Percentiles rank a stretch among this genome's conserved stretches.
Conservation (phyloP, 2,797 vertebrate species). For the Enteromius radiatus region DNA sequence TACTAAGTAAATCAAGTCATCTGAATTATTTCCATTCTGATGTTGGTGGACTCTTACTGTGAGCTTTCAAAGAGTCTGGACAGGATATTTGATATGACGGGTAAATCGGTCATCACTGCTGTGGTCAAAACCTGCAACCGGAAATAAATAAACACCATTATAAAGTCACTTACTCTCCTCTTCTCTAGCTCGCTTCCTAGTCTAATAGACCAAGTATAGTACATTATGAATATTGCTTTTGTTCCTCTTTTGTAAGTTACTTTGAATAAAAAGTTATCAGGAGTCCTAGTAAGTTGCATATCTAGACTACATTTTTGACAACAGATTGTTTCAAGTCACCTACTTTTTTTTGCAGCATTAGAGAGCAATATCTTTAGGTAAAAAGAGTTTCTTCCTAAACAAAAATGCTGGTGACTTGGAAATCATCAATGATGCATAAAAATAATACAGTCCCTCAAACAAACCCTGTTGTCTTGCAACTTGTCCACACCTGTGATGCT, state of each 20-base stretch:
- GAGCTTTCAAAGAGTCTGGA: constrained; percentile 98
- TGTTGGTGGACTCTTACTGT: constrained; percentile 82
- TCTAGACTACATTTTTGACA: neutral
- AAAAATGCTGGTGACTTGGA: neutral
- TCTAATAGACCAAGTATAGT: neutral
- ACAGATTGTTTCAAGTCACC: neutral
- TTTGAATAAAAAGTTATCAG: neutral
- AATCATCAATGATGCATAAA: too few species aligned
- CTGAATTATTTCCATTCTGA: neutral
- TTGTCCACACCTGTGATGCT: neutral
- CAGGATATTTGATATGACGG: constrained; percentile 95
- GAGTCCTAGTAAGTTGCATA: neutral
- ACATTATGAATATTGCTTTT: neutral
- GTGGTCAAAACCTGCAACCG: constrained; percentile 92
- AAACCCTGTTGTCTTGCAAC: neutral
- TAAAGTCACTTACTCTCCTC: neutral
- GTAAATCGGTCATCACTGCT: constrained; percentile 98
- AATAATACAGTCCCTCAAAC: neutral
- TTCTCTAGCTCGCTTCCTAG: neutral
- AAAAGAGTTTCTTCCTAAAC: neutral
- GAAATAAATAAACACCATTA: constrained; percentile 45
- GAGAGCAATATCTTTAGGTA: neutral
- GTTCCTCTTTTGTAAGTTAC: neutral
- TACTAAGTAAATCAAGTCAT: neutral
- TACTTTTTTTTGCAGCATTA: neutral